A percentile compares a stretch with the other conserved stretches of the same genome.
phyloP scores from a whole-genome alignment of 2,888 invertebrate genomes.

The Cheilosia soror region DNA sequence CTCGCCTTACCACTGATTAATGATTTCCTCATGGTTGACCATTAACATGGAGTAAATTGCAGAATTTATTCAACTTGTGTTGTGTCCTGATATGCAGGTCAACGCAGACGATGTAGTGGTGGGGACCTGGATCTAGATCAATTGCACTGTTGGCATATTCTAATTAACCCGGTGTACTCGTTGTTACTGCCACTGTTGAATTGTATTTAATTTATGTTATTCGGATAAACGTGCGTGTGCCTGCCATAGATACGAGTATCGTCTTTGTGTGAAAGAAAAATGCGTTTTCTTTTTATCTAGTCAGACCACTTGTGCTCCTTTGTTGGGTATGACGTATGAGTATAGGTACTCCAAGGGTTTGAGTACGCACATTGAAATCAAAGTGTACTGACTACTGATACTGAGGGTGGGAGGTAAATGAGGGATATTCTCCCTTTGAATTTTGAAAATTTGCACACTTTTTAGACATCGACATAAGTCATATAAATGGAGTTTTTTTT shows the following conservation, averaged over 20 bases:
- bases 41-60: constrained; percentile 61
- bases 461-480: constrained; percentile 42
- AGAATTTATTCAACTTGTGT: constrained; percentile 53
- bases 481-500: constrained; percentile 35
- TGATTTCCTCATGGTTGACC: constrained; percentile 74
- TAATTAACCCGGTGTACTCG: constrained; percentile 55
- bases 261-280: neutral
- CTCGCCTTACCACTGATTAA: constrained; percentile 63
- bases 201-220: constrained; percentile 27
- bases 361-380: constrained; percentile 39
- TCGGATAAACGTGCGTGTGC: constrained; percentile 8
- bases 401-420: neutral
- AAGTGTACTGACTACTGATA: constrained; percentile 39
- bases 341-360: neutral
- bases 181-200: constrained; percentile 11
- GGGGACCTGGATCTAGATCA: neutral
- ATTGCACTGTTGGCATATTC: constrained; percentile 25
- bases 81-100: constrained; percentile 29
- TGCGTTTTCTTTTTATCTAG: constrained; percentile 25
- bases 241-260: neutral
- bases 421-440: constrained; percentile 34
- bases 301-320: constrained; percentile 66
- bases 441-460: constrained; percentile 51
- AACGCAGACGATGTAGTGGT: constrained; percentile 12
- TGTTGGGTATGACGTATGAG: constrained; percentile 47